Base-by-base conservation (phyloP, 2,888 invertebrate species). In the Caenorhabditis doughertyi region DNA sequence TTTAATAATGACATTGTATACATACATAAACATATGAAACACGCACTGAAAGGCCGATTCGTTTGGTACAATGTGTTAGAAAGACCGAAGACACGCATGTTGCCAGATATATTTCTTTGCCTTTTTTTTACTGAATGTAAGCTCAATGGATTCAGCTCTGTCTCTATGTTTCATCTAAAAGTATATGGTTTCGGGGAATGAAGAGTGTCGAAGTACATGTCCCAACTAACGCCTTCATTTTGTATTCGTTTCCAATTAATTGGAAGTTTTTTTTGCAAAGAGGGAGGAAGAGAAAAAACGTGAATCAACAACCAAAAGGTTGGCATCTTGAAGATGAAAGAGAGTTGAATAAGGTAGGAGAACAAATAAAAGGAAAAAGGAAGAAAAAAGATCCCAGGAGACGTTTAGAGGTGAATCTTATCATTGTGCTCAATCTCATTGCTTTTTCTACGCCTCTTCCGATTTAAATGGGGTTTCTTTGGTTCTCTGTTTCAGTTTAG, bases 231-330 rank as follows among this genome's bases (percentile, higher is more conserved):
- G 44, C 62, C 68, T 68, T 76, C 65, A 77, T 77, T 39, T 60
- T 49, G 49, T 76, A 76, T 76, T 67, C 67, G 60, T 51, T 62
- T 77, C 68, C 77, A 77, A 77, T 77, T 77, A 77, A 77, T 77
- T 68, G 67, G 67, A 68, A 68, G 62, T 65, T 74, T 74, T 65
- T 51, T 25, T 25, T 29, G 53, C 23, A 25, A 51, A 23, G 23
- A 60, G 27, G 21, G 42, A 27, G 29, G 18, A 62, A 60, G 27
- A 16, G 42, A 27, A 23, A 16, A 62, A 56, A 51, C 60, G 25
- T 18, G 55, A 77, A 77, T 68, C 77, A 55, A 68, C 68, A 77
- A 68, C 68, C 77, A 51, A 68, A 55, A 42, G 16, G 58, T 58
- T 58, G 56, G 42, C 64, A 65, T 35, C 21, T 13, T 21, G 23